Percentiles rank a stretch among this genome's conserved stretches.
phyloP scores from a whole-genome alignment of 2,113 vertebrate species.

The Grus americana region DNA sequence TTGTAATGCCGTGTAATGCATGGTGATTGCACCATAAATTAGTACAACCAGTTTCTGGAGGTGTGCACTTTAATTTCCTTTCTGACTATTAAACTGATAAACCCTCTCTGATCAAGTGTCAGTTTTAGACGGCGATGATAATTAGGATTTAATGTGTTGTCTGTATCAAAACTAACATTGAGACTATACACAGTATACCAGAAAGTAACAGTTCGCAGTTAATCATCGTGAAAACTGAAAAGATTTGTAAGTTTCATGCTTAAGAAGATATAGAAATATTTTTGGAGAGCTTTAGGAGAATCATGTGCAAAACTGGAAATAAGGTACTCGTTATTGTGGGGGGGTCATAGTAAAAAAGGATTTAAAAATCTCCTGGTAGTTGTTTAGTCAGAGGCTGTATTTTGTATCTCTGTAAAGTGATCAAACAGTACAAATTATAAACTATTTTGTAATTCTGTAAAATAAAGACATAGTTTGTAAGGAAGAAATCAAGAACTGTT shows the following conservation, averaged over 20 bases:
- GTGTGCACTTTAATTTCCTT: constrained; percentile 39
- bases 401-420: not conserved
- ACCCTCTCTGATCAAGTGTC: not conserved
- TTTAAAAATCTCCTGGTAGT: not conserved
- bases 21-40: not conserved
- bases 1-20: not conserved
- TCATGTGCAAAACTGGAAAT: not conserved
- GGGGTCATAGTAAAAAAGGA: not conserved
- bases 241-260: not conserved
- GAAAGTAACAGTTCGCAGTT: not conserved
- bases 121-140: not conserved
- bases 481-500: not conserved
- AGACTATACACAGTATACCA: not conserved
- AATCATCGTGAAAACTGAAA: not conserved
- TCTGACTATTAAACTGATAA: not conserved
- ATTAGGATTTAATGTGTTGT: not conserved
- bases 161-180: not conserved
- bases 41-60: constrained; percentile 18
- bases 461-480: not conserved
- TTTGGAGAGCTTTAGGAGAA: not conserved
- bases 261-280: not conserved
- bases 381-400: not conserved
- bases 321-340: not conserved
- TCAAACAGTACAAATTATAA: not conserved
- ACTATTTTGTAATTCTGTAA: not conserved